Conservation (phyloP, 1,140 invertebrate genomes). For the Himalopsyche phryganea region DNA sequence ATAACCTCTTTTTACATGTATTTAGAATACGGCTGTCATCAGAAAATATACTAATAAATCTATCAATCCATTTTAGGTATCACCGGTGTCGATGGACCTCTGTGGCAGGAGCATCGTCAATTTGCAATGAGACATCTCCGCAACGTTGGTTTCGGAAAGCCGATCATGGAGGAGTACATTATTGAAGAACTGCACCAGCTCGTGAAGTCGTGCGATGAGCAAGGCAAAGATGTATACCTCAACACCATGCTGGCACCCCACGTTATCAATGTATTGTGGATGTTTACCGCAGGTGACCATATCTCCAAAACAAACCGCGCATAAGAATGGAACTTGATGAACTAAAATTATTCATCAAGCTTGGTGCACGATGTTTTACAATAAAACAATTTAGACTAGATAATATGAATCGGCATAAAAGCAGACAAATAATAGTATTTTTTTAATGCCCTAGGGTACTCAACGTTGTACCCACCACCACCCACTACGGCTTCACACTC, state of each 20-base stretch:
- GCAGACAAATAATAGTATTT: no score
- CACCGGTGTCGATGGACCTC: constrained; percentile 69
- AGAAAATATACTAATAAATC: neutral
- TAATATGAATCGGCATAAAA: no score
- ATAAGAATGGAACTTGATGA: no score
- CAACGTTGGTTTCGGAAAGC: constrained; percentile 71
- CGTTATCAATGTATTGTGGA: constrained; percentile 75
- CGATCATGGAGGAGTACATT: constrained; percentile 68
- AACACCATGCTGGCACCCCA: constrained; percentile 54
- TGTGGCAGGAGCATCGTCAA: constrained; percentile 71
- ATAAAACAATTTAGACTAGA: no score
- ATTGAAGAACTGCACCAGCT: constrained; percentile 58
- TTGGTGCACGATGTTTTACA: no score
- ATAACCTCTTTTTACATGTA: no score
- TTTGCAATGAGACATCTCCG: constrained; percentile 70
- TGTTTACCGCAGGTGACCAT: constrained; percentile 58
- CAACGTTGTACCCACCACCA: no score
- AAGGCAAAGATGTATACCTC: constrained; percentile 40
- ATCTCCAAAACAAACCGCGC: neutral
- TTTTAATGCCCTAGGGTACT: no score
- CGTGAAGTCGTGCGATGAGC: constrained; percentile 47
- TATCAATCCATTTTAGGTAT: constrained; percentile 49
- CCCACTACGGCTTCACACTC: no score
- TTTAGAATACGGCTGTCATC: no score
- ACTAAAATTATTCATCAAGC: no score